Evolutionary conservation across 2,888 invertebrate genomes (phyloP).

Genomic region (Cartodere bifasciata): DNA sequence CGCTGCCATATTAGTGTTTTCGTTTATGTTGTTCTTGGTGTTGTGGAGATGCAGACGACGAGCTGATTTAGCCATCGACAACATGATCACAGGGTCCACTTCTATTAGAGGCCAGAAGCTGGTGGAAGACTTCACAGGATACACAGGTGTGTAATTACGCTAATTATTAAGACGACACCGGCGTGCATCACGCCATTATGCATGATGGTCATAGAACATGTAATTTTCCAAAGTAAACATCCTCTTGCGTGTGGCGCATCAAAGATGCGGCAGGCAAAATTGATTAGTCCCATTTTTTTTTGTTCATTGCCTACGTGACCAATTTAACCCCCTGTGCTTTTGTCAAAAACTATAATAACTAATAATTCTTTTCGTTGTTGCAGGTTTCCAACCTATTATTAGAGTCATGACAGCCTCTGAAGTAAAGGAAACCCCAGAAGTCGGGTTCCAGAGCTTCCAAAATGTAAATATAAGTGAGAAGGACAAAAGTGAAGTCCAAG

Average conservation of each 20-base stretch:
- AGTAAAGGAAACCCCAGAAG: slow-evolving; percentile 29
- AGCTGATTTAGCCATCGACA: slow-evolving; percentile 37
- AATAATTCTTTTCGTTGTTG: slow-evolving; percentile 21
- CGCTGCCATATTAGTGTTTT: slow-evolving; percentile 39
- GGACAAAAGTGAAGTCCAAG: slow-evolving; percentile 41
- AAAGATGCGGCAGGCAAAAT: no score
- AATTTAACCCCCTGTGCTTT: no score
- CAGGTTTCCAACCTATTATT: slow-evolving; percentile 48
- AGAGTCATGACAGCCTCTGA: slow-evolving; percentile 40
- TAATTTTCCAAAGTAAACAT: no score
- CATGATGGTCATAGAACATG: no score
- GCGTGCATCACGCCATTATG: no score
- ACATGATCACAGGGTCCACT: slow-evolving; percentile 48
- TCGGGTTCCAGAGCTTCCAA: slow-evolving; percentile 27
- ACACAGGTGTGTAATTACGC: slow-evolving; percentile 23
- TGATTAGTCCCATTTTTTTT: no score
- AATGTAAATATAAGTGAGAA: slow-evolving; percentile 23
- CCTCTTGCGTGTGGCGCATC: no score
- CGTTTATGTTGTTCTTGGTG: slow-evolving; percentile 40
- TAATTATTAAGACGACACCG: no score
- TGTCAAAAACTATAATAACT: no score
- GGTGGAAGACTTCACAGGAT: slow-evolving; percentile 43
- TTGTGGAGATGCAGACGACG: slow-evolving; percentile 46
- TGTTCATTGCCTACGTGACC: no score
- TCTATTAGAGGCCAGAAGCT: slow-evolving; percentile 47